Percentiles rank a stretch among this genome's conserved stretches.
Evolutionary conservation across 2,113 vertebrate species (phyloP).

Genomic region (Accipiter cooperii): DNA sequence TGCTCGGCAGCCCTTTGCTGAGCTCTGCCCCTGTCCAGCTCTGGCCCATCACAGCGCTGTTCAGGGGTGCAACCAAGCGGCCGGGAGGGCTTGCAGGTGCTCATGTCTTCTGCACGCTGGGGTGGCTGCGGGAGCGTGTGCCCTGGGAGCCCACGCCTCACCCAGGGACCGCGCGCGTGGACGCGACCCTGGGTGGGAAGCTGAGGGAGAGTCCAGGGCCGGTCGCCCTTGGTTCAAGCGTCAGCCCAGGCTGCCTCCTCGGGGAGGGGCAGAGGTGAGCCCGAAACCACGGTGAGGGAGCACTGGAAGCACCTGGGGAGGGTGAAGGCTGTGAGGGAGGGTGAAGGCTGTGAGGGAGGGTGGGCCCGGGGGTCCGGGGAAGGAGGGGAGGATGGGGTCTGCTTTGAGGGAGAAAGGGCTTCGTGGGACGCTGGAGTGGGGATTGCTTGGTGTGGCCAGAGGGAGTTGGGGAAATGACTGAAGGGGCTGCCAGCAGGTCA

Average conservation of each 20-base stretch:
- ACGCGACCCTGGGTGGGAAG: too few species aligned
- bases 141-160: background rate
- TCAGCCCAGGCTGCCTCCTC: background rate
- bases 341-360: background rate
- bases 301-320: background rate
- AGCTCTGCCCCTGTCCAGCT: background rate
- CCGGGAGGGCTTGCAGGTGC: background rate
- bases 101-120: background rate
- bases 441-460: background rate
- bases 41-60: fast-evolving
- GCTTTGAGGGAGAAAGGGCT: background rate
- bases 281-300: background rate
- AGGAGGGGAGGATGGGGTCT: background rate
- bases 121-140: fast-evolving
- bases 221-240: background rate
- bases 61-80: fast-evolving
- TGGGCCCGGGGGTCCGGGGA: too few species aligned
- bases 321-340: background rate
- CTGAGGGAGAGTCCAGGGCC: background rate
- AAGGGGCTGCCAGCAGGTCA: background rate
- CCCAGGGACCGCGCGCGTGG: fast-evolving
- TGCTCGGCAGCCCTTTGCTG: background rate
- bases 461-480: background rate
- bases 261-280: background rate
- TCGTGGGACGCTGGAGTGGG: background rate